Percentiles rank a stretch among this genome's conserved stretches.
Evolutionary conservation across 1,140 invertebrate genomes (phyloP).

Genomic region (Aphelinus atriplicis): DNA sequence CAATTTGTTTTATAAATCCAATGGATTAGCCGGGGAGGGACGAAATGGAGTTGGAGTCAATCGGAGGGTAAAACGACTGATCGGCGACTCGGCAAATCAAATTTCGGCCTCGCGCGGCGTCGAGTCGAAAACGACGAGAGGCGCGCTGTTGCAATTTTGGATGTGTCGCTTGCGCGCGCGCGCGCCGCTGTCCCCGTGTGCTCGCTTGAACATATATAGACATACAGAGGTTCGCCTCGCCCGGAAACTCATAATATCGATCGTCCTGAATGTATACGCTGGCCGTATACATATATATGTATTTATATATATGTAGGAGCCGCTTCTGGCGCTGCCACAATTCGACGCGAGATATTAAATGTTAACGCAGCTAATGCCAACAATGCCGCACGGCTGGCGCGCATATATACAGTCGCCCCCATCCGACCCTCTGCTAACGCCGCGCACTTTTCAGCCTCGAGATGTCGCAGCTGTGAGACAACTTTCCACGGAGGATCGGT

Average conservation of each 20-base stretch:
- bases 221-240: too few relatives aligned
- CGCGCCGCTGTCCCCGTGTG: too few relatives aligned
- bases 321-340: neutral
- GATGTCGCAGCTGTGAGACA: neutral
- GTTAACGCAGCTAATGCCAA: constrained; percentile 7
- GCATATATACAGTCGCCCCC: too few relatives aligned
- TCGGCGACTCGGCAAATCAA: neutral
- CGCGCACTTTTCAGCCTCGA: neutral
- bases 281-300: neutral
- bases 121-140: neutral
- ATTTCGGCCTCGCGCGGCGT: neutral
- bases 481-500: too few relatives aligned
- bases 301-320: neutral
- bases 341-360: constrained; percentile 17
- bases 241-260: constrained; percentile 12
- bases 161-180: neutral
- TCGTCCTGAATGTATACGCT: constrained; percentile 17
- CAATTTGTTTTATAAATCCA: too few relatives aligned
- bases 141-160: neutral
- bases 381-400: neutral
- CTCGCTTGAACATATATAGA: too few relatives aligned
- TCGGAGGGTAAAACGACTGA: neutral
- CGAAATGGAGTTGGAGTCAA: too few relatives aligned
- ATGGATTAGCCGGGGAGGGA: too few relatives aligned
- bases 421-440: neutral